phyloP scores from a whole-genome alignment of 2,797 vertebrate genomes.

The Florisuga fusca region DNA sequence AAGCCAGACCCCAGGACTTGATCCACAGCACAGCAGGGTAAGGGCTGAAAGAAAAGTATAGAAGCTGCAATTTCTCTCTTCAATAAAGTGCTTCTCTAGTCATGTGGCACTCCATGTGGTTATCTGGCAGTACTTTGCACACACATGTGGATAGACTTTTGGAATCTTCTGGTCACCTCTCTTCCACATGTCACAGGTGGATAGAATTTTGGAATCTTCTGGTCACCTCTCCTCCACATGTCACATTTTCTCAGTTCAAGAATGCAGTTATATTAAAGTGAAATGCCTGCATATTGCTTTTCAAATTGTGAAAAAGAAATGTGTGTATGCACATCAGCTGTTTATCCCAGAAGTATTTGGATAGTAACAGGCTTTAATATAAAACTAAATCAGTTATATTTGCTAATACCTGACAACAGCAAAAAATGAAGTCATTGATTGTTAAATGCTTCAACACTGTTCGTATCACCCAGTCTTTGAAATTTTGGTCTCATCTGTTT shows the following conservation, averaged over 20 bases:
- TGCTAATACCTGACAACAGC: not conserved
- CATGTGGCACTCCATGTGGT: not conserved
- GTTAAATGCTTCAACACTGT: not conserved
- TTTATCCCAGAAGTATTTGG: not conserved
- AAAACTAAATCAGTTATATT: not conserved
- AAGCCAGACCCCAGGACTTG: not conserved
- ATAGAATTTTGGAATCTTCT: not conserved
- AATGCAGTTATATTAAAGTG: not conserved
- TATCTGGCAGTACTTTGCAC: not conserved
- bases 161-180: not conserved
- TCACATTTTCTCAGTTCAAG: not conserved
- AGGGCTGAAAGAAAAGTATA: not conserved
- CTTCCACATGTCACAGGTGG: not conserved
- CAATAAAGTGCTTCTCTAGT: not conserved
- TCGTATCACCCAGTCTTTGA: not conserved
- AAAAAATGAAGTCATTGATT: not conserved
- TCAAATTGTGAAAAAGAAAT: not conserved
- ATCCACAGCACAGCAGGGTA: not conserved
- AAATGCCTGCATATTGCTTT: not conserved
- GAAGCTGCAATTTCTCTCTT: not conserved
- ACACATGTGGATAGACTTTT: not conserved
- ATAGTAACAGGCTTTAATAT: not conserved
- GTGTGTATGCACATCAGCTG: accelerated
- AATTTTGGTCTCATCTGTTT: not conserved
- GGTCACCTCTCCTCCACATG: not conserved